Conservation (phyloP, 2,113 vertebrate species). For the Neomonachus schauinslandi region DNA sequence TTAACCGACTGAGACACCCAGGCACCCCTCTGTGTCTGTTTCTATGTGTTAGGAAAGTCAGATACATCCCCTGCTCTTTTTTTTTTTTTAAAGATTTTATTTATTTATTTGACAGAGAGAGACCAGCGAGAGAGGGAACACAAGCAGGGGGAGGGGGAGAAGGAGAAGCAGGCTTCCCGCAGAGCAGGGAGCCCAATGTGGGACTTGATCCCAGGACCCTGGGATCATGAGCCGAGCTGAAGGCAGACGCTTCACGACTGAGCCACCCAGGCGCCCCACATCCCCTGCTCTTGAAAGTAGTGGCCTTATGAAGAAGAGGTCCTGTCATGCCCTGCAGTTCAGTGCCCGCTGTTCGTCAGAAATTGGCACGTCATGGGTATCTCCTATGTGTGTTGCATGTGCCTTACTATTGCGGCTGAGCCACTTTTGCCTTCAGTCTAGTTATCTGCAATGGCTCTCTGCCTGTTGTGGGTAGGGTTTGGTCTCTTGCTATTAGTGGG, state of each 20-base stretch:
- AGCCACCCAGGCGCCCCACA: too few species aligned
- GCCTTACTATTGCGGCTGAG: neutral
- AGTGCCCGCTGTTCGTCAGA: neutral
- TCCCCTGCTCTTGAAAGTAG: neutral
- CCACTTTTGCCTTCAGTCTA: neutral
- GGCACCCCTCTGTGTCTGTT: neutral
- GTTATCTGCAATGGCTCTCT: neutral
- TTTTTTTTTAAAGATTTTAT: too few species aligned
- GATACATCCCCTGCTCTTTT: neutral
- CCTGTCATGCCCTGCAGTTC: neutral
- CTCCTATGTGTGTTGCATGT: neutral
- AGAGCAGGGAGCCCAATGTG: too few species aligned
- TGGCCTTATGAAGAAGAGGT: neutral
- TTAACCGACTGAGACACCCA: too few species aligned
- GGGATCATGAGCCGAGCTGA: too few species aligned
- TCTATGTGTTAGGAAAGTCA: neutral
- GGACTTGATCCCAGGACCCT: too few species aligned
- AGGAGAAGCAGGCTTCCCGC: too few species aligned
- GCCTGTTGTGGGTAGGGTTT: neutral
- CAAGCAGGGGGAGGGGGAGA: too few species aligned
- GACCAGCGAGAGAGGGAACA: too few species aligned
- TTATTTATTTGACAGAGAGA: too few species aligned
- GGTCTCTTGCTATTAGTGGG: neutral
- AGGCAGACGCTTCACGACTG: too few species aligned
- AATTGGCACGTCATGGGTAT: neutral